Evolutionary conservation across 1,140 invertebrate genomes (phyloP), one percentile per base, ranked within the genome.

Genomic region (Pogonomyrmex californicus): DNA sequence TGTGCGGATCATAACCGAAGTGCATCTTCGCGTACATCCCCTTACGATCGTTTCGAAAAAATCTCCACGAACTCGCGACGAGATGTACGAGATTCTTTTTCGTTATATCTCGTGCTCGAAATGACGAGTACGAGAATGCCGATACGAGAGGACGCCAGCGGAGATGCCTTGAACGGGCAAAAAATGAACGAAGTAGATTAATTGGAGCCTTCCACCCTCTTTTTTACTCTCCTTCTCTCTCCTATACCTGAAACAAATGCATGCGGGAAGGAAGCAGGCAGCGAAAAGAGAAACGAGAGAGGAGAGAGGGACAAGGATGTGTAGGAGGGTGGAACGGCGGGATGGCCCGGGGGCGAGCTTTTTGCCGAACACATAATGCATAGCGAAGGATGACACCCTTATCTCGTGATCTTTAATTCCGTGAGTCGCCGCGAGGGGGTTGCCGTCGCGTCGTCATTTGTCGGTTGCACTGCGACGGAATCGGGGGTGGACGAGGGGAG

Each of bases 391-490:
- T 93, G 94, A 94, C 93, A 94, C 93, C 89, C 93, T 94, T 95
- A 95, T 95, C 94, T 93, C 90, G 90, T 91, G 92, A 95, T 95
- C 94, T 95, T 95, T 95, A 95, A 95, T 95, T 95, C 92, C 93
- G 92, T 89, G 88, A 87, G 92, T 88, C 87, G 77, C 88, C 89
- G 90, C 90, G 89, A 91, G 91, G 92, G 93, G 92, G 92, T 90
- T 90, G 87, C 87, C 88, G 89, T 90, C 88, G 89, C 91, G 92
- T 93, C 94, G 94, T 95, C 94, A 95, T 95, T 95, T 95, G 94
- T 94, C 94, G 89, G 91, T 89, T 92, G 93, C 93, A 93, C 88
- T 79, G 83, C 85, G 88, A 86, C 86, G 82, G 90, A 75, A 87
- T 87, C 73, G 77, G 87, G 82, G 87, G 86, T 76, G 66, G 75